Evolutionary conservation across 2,797 vertebrate species (phyloP).

Genomic region (Phataginus tricuspis): DNA sequence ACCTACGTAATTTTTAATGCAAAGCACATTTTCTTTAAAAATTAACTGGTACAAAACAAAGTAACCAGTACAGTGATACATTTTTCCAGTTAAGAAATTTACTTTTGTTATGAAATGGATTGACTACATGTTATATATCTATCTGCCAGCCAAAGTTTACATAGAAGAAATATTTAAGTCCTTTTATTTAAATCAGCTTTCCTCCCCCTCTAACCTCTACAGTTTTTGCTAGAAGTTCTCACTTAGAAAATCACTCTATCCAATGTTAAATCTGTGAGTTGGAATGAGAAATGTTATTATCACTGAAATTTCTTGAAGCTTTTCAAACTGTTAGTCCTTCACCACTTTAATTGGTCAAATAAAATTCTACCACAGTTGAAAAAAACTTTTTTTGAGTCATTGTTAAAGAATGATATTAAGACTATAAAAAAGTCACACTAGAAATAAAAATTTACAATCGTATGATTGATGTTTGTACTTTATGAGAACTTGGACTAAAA

Average conservation of each 20-base stretch:
- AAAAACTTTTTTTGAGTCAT: neutral
- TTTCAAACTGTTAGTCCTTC: neutral
- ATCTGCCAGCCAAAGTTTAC: neutral
- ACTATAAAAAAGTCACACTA: neutral
- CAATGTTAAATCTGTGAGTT: neutral
- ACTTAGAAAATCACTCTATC: neutral
- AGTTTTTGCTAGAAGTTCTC: neutral
- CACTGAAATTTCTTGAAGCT: conserved; percentile 4
- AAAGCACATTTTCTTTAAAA: conserved; percentile 48
- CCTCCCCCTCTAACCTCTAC: neutral
- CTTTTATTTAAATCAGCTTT: neutral
- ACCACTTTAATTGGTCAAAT: neutral
- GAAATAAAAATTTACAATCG: conserved; percentile 32
- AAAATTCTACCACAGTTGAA: conserved; percentile 10
- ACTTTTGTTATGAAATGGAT: neutral
- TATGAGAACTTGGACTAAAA: neutral
- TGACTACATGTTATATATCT: neutral
- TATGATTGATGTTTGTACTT: neutral
- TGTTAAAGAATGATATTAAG: conserved; percentile 27
- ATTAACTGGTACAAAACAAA: neutral
- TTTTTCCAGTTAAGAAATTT: conserved; percentile 37
- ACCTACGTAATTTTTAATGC: conserved; percentile 23
- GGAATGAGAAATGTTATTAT: neutral
- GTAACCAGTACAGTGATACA: neutral
- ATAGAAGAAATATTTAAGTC: neutral